These are phyloP conservation scores for Polyodon spathula DNA, from an alignment of 2,113 vertebrate genomes.

Conservation along the genomic window DNA sequence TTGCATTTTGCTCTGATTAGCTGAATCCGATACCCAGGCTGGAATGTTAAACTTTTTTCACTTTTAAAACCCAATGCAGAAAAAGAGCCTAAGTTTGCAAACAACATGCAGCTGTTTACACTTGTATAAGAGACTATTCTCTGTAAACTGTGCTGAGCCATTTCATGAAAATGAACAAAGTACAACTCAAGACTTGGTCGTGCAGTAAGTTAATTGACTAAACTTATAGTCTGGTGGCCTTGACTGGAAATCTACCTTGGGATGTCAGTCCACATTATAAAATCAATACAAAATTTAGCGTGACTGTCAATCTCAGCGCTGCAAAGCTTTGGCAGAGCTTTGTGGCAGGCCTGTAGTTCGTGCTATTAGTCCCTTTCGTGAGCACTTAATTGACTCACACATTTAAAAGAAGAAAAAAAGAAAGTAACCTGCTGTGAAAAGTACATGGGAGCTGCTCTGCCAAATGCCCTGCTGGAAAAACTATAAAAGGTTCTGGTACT, in stretches of 20 bases:
- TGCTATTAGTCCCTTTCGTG: constrained; percentile 20
- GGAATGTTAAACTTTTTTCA: background rate
- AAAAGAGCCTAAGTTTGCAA: background rate
- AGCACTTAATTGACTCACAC: constrained; percentile 26
- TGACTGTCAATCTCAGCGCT: too few relatives aligned
- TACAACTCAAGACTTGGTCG: too few relatives aligned
- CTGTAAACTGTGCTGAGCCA: background rate
- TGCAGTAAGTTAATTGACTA: too few relatives aligned
- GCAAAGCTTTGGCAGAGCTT: too few relatives aligned
- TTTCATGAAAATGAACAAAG: background rate
- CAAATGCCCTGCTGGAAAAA: constrained; percentile 37
- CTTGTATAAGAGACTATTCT: background rate
- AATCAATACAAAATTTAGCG: too few relatives aligned
- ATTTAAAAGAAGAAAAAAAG: constrained; percentile 30
- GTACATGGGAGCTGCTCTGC: constrained; percentile 20
- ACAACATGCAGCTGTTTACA: background rate
- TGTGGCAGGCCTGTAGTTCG: too few relatives aligned
- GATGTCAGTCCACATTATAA: too few relatives aligned
- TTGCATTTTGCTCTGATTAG: constrained; percentile 3
- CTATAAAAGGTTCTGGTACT: constrained; percentile 28
- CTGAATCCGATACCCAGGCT: background rate
- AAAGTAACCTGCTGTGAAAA: constrained; percentile 28
- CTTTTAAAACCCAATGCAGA: background rate
- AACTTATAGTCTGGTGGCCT: too few relatives aligned
- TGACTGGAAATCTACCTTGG: too few relatives aligned